phyloP scores from a whole-genome alignment of 2,113 vertebrate species.

The Bagarius yarrelli region DNA sequence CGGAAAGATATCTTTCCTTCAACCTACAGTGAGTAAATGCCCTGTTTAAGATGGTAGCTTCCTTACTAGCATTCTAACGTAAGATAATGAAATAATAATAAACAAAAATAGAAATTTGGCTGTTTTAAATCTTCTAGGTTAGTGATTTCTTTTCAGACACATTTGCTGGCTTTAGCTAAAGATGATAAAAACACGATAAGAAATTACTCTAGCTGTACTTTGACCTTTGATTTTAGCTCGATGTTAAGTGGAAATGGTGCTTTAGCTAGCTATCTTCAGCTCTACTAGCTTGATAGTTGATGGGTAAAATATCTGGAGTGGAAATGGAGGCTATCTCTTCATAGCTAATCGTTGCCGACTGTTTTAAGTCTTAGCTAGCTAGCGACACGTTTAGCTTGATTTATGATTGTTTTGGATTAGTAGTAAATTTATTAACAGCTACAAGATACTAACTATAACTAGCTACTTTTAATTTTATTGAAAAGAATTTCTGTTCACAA shows the following conservation, averaged over 20 bases:
- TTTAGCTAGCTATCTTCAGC: background rate
- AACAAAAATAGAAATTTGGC: too few relatives aligned
- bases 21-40: background rate
- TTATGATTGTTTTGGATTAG: background rate
- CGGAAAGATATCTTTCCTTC: too few relatives aligned
- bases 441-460: background rate
- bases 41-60: background rate
- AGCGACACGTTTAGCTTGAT: background rate
- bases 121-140: background rate
- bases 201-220: background rate
- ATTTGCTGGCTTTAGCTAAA: background rate
- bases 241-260: background rate
- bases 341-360: background rate
- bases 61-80: background rate
- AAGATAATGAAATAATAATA: background rate
- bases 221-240: background rate
- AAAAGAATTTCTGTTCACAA: background rate
- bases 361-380: background rate
- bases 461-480: background rate
- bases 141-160: background rate
- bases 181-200: background rate
- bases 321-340: background rate
- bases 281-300: background rate
- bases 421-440: background rate
- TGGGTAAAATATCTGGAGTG: background rate